Base-by-base conservation (phyloP, 92 coral and sea anemone genomes). In the Muricea muricata region DNA sequence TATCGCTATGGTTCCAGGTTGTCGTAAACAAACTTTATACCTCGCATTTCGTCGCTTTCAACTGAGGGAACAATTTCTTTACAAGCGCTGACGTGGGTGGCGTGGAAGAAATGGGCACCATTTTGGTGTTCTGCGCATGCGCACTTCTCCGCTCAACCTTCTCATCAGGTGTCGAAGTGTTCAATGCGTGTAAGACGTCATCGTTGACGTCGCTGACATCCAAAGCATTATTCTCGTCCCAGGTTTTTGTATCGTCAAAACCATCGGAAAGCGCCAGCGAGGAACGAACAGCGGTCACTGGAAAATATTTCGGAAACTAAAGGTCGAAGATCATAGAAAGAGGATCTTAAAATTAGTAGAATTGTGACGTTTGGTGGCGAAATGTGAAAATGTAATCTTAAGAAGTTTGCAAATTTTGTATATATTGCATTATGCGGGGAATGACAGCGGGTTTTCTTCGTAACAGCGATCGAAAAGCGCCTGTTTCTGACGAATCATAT, bases 51-150 rank as follows among this genome's bases (percentile, higher is more conserved):
- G 90, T 90, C 21, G 89, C 92, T 74, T 97, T 97, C 45, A 97
- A 58, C 86, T 97, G 97, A 6, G 99, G 99, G 54, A 97, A 97
- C 26, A 97, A 88, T 93, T 97, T 97, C 28, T 92, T 86, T 58
- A 97, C 96, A 39, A 97, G 88, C 0, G 97, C 87, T 37, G 99
- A 97, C 7, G 99, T 94, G 4, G 99, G 99, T 15, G 99, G 99
- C 14, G 99, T 93, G 45, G 98, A 90, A 13, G 91, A 78, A 28
- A 2, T 26, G 13, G 26, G 41, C 8, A 20, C 69, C 5, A 46
- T 57, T 7, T 18, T 39, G 11, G 28, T 50, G 25, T 13, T 29
- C 30, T 47, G 66, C 8, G 25, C 81, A 9, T 40, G 31, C 41
- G 83, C 29, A 20, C 17, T 23, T 58, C 71, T 78, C 46, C 70